phyloP scores from a whole-genome alignment of 2,113 vertebrate species.

The Morone saxatilis region DNA sequence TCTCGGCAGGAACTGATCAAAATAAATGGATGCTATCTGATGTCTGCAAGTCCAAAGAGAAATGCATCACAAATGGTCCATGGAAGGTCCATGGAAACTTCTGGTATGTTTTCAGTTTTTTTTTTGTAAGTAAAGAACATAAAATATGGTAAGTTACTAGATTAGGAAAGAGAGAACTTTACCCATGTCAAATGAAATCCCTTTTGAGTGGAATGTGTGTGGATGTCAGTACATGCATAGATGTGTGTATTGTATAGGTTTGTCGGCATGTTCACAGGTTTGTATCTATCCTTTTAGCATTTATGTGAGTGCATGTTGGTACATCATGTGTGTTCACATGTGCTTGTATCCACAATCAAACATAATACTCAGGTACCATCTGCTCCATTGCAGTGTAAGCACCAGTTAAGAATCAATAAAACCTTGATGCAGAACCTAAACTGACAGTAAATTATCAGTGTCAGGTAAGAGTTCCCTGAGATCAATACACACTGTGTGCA shows the following conservation, averaged over 20 bases:
- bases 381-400: constrained; percentile 5
- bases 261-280: not conserved
- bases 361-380: not conserved
- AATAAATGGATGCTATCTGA: not conserved
- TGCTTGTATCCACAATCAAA: not conserved
- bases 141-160: not conserved
- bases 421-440: not conserved
- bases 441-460: constrained; percentile 7
- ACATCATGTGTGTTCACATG: not conserved
- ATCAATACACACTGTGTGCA: constrained; percentile 1
- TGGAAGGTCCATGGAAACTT: not conserved
- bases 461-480: not conserved
- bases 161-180: not conserved
- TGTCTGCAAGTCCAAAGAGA: not conserved
- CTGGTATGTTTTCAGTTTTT: not conserved
- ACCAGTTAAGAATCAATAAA: constrained; percentile 17
- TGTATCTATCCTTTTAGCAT: not conserved
- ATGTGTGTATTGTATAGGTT: not conserved
- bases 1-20: not conserved
- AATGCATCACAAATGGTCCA: not conserved
- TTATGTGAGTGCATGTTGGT: not conserved
- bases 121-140: not conserved
- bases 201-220: no score
- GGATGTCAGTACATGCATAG: not conserved
- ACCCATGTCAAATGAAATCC: not conserved